Evolutionary conservation across 2,888 invertebrate genomes (phyloP).

Genomic region (Torymus auratus): DNA sequence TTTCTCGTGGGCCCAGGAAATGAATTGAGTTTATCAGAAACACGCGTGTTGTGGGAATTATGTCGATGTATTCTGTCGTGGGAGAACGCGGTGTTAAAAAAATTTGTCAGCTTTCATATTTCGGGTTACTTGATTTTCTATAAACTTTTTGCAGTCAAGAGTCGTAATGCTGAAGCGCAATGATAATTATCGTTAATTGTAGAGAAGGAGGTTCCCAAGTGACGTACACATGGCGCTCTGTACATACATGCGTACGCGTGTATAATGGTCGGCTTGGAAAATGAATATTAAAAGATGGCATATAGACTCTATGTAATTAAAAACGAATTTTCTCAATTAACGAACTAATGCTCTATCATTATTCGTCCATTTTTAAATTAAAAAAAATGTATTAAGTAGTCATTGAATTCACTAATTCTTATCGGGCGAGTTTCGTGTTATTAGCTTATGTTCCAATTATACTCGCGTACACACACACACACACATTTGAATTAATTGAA

Average conservation of each 20-base stretch:
- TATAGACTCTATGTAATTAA: slow-evolving; percentile 20
- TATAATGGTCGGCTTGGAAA: background rate
- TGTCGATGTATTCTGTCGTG: background rate
- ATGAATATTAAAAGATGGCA: slow-evolving; percentile 11
- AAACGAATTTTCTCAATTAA: slow-evolving; percentile 4
- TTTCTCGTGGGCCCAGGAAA: background rate
- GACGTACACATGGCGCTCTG: background rate
- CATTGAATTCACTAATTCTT: no score
- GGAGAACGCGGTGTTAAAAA: background rate
- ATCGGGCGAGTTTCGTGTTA: no score
- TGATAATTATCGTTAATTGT: slow-evolving; percentile 30
- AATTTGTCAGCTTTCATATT: slow-evolving; percentile 6
- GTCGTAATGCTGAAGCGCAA: slow-evolving; percentile 4
- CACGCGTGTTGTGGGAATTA: background rate
- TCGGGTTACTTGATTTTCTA: background rate
- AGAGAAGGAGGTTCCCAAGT: background rate
- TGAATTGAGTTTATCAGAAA: slow-evolving; percentile 3
- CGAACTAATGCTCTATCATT: background rate
- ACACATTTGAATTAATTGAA: no score
- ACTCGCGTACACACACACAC: no score
- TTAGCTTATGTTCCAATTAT: no score
- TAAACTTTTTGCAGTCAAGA: background rate
- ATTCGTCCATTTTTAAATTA: no score
- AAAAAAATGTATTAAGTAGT: no score
- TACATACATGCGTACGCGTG: background rate